Evolutionary conservation across 2,797 vertebrate genomes (phyloP).

Genomic region (Etheostoma nigrum): DNA sequence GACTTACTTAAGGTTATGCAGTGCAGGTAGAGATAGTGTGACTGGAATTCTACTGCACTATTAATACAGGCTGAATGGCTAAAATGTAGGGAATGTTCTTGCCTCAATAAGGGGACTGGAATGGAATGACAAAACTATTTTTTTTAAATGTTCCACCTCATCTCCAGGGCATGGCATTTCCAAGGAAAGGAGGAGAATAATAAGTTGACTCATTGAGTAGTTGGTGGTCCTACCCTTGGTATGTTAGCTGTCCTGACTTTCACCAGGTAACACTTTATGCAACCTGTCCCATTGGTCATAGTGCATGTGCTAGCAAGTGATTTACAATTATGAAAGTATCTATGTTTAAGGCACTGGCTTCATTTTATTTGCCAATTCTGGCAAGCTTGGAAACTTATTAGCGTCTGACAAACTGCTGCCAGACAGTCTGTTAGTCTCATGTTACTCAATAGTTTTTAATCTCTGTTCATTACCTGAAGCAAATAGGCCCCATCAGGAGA

Average conservation of each 20-base stretch:
- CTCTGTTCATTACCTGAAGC: slow-evolving; percentile 19
- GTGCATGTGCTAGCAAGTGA: not conserved
- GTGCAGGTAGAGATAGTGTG: not conserved
- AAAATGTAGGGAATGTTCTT: slow-evolving; percentile 1
- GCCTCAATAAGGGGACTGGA: not conserved
- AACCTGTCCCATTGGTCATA: not conserved
- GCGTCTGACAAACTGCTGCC: slow-evolving; percentile 17
- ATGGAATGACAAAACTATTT: not conserved
- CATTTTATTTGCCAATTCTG: not conserved
- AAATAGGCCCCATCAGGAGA: slow-evolving; percentile 22
- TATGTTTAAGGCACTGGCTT: not conserved
- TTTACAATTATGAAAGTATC: not conserved
- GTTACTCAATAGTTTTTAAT: slow-evolving; percentile 30
- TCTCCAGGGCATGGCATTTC: slow-evolving; percentile 16
- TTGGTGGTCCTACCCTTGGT: not conserved
- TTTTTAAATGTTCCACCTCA: not conserved
- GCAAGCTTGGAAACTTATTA: not conserved
- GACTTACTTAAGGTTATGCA: not conserved
- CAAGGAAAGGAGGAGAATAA: slow-evolving; percentile 1
- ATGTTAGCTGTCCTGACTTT: not conserved
- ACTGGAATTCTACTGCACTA: not conserved
- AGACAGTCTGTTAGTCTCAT: slow-evolving; percentile 4
- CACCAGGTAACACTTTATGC: not conserved
- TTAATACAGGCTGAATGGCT: not conserved
- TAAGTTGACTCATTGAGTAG: not conserved